phyloP scores from a whole-genome alignment of 2,113 vertebrate species.

The Hypocryptadius cinnamomeus region DNA sequence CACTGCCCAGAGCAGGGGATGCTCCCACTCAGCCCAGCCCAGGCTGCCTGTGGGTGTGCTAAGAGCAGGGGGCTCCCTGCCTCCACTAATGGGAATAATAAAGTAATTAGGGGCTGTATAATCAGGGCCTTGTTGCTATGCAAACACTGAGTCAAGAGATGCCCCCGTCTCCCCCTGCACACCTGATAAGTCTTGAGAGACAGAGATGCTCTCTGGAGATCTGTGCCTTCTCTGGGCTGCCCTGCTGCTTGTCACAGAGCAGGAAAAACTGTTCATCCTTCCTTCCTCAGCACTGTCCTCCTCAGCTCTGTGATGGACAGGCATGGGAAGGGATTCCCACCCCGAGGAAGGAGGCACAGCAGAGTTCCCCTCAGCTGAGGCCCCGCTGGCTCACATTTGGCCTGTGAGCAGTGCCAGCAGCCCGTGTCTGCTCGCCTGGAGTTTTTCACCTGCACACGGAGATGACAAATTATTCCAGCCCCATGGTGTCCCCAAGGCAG shows the following conservation, averaged over 20 bases:
- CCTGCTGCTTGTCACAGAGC: not conserved
- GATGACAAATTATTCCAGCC: not conserved
- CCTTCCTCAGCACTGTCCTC: not conserved
- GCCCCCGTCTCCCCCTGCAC: not conserved
- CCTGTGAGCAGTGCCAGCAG: not conserved
- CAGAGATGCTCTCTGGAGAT: not conserved
- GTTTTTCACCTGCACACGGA: not conserved
- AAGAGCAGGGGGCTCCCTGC: not conserved
- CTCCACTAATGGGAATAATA: not conserved
- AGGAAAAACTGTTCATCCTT: not conserved
- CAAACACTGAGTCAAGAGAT: not conserved
- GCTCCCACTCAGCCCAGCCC: not conserved
- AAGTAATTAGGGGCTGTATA: slow-evolving; percentile 24
- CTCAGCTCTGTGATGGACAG: not conserved
- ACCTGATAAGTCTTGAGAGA: not conserved
- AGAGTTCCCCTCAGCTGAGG: not conserved
- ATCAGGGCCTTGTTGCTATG: slow-evolving; percentile 16
- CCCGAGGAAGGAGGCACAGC: not conserved
- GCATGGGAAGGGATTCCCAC: not conserved
- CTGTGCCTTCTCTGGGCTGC: not conserved
- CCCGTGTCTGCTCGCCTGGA: not conserved
- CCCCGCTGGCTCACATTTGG: not conserved
- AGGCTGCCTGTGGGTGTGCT: fast-evolving
- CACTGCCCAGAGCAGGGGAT: fast-evolving
- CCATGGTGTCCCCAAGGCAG: not conserved